phyloP scores from a whole-genome alignment of 2,113 vertebrate genomes.

The Ivindomyrus marchei region DNA sequence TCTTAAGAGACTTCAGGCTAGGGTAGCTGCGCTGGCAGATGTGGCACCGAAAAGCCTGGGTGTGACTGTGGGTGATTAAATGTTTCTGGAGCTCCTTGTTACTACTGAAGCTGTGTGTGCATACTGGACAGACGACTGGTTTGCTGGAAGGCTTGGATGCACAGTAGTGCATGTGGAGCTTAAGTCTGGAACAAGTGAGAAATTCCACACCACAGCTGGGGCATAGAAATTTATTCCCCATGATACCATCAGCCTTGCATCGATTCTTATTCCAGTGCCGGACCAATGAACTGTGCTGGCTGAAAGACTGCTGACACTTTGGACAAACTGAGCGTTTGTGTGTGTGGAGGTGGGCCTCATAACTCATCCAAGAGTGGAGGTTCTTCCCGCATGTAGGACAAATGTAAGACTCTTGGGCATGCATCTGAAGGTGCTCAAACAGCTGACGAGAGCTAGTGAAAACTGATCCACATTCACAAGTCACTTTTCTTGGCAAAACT shows the following conservation, averaged over 20 bases:
- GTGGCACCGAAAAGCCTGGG: neutral
- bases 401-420: slow-evolving; percentile 62
- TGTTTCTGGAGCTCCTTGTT: slow-evolving; percentile 61
- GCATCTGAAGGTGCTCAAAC: slow-evolving; percentile 64
- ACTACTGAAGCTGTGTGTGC: slow-evolving; percentile 59
- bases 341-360: slow-evolving; percentile 57
- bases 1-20: slow-evolving; percentile 57
- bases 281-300: slow-evolving; percentile 50
- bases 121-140: slow-evolving; percentile 27
- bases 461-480: slow-evolving; percentile 61
- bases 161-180: slow-evolving; percentile 57
- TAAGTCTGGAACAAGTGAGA: slow-evolving; percentile 50
- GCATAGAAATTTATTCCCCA: slow-evolving; percentile 49
- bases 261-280: slow-evolving; percentile 55
- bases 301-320: slow-evolving; percentile 58
- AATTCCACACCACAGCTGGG: slow-evolving; percentile 57
- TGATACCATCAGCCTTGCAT: slow-evolving; percentile 46
- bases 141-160: slow-evolving; percentile 46
- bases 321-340: slow-evolving; percentile 46
- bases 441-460: slow-evolving; percentile 63
- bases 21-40: slow-evolving; percentile 45
- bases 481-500: slow-evolving; percentile 63
- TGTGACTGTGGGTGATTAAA: slow-evolving; percentile 38
- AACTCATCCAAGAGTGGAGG: slow-evolving; percentile 60
- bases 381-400: slow-evolving; percentile 63